A percentile compares a stretch with the other conserved stretches of the same genome.
Evolutionary conservation across 2,888 invertebrate species (phyloP).

Genomic region (Tenthredo amoena): DNA sequence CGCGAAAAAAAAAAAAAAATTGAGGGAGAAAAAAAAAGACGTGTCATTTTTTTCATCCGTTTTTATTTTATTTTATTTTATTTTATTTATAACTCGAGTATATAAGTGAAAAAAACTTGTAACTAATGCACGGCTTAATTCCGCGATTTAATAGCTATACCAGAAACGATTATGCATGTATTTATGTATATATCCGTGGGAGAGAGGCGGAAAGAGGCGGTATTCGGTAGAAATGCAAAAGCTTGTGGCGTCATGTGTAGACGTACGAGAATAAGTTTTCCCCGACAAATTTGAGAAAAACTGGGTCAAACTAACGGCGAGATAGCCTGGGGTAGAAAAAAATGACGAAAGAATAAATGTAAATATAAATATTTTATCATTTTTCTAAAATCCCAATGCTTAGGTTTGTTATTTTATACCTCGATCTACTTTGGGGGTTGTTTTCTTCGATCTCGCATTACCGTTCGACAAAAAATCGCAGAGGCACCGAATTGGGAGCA

Average conservation of each 20-base stretch:
- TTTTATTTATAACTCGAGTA: too few relatives aligned
- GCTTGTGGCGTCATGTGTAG: not conserved
- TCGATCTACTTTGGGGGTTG: not conserved
- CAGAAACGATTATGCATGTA: not conserved
- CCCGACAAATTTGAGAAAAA: slow-evolving; percentile 63
- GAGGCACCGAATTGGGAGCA: not conserved
- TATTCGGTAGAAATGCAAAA: not conserved
- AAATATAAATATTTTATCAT: not conserved
- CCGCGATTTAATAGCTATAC: not conserved
- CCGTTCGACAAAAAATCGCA: not conserved
- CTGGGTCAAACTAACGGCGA: slow-evolving; percentile 56
- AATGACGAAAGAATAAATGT: not conserved
- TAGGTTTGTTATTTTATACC: not conserved
- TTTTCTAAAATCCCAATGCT: not conserved
- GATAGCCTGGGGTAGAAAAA: slow-evolving; percentile 50
- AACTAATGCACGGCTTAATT: too few relatives aligned
- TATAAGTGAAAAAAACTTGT: too few relatives aligned
- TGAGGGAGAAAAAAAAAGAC: too few relatives aligned
- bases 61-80: too few relatives aligned
- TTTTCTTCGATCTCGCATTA: not conserved
- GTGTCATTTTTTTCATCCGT: too few relatives aligned
- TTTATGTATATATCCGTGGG: not conserved
- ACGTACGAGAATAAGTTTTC: not conserved
- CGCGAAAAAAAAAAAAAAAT: too few relatives aligned
- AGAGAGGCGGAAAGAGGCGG: not conserved